These are phyloP conservation scores for Macropis europaea DNA, from an alignment of 2,888 invertebrate genomes.

Conservation along the genomic window DNA sequence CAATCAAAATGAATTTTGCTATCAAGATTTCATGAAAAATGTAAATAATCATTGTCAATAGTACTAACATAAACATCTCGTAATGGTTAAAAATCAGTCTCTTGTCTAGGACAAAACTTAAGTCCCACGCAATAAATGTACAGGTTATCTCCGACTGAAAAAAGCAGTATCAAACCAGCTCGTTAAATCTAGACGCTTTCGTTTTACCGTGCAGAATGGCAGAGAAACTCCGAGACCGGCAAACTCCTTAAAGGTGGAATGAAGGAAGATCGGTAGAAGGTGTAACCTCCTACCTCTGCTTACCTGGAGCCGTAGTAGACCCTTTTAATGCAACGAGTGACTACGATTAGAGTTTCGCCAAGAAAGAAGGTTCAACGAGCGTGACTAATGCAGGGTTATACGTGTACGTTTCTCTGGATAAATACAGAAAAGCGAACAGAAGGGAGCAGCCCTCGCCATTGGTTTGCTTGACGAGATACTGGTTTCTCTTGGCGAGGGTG, in stretches of 20 bases:
- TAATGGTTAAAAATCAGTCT: background rate
- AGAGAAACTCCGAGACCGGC: background rate
- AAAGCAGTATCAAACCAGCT: background rate
- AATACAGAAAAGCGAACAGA: conserved; percentile 25
- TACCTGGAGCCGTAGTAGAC: conserved; percentile 30
- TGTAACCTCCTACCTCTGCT: conserved; percentile 28
- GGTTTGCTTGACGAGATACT: conserved; percentile 33
- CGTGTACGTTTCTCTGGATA: conserved; percentile 48
- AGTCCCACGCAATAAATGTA: conserved; percentile 23
- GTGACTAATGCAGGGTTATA: conserved; percentile 64
- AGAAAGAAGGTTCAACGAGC: conserved; percentile 66
- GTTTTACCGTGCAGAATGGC: conserved; percentile 12
- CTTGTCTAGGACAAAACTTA: conserved; percentile 18
- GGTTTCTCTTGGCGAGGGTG: conserved; percentile 36
- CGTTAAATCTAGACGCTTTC: conserved; percentile 43
- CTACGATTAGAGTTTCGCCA: conserved; percentile 57
- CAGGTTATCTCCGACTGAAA: conserved; percentile 10
- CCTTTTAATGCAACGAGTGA: conserved; percentile 59
- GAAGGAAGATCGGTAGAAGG: conserved; percentile 25
- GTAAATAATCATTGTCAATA: background rate
- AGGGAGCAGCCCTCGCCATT: conserved; percentile 26
- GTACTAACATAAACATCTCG: background rate
- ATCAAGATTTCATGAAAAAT: no score
- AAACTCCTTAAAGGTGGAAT: conserved; percentile 8
- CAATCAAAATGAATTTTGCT: no score